Evolutionary conservation across 2,888 invertebrate genomes (phyloP), one percentile per base, ranked within the genome.

Genomic region (Hemistola chrysoprasaria): DNA sequence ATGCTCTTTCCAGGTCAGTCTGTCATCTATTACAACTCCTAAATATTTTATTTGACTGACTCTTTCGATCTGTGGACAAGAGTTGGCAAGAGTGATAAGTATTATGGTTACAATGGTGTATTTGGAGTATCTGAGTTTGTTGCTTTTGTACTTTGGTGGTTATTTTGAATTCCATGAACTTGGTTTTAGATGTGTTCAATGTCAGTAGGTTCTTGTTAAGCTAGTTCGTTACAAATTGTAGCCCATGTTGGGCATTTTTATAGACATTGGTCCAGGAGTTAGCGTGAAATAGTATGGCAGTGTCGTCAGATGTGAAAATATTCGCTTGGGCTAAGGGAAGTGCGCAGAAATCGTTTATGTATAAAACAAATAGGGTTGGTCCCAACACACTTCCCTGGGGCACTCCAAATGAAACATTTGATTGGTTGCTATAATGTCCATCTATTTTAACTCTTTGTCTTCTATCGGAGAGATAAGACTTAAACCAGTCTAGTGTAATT

Each of bases 261-360:
- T n/a, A n/a, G n/a, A n/a, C n/a, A n/a, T n/a, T n/a, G 31, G 0
- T 3, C 46, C 46, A 47, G 6, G 27, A 32, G 6, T 39, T 28
- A 1, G 34, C 34, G 24, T 47, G 26, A 27, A 32, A 21, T 6
- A 47, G 27, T 6, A 41, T 1, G 9, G 40, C 28, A 2, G 41
- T 38, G n/a, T 47, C 46, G 25, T 41, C 46, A 0, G 38, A 47
- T 6, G 46, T 30, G 4, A 35, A 28, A 1, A 35, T 1, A 7
- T 35, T 32, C 1, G 41, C 23, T 22, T 41, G 33, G 8, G 23
- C 27, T 6, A 41, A 4, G 8, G 33, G 22, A 6, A 40, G 23
- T 20, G 37, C 22, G 6, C 33, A 20, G 10, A 45, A 27, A 29
- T 38, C 36, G 33, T 42, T 40, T 6, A 44, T 26, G 8, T 40